Base-by-base conservation (phyloP, 2,113 vertebrate genomes). In the Micronycteris hirsuta region DNA sequence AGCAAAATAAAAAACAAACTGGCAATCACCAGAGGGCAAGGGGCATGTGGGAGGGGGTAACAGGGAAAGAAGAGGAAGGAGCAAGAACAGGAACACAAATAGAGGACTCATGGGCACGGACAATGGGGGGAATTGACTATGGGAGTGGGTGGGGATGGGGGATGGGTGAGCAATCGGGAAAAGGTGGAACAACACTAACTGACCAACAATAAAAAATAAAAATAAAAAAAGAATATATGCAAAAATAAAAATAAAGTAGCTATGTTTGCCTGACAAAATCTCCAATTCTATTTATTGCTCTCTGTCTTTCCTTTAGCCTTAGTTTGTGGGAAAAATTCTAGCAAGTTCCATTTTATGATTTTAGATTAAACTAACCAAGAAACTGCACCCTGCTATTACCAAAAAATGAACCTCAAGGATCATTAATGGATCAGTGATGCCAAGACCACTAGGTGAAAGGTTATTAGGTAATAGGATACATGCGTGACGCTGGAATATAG, bases 331-430 rank as follows among this genome's bases (percentile, higher is more conserved):
- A 83, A 96, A 76, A 36, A 67, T 78, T 89, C 68, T 63, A 87
- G 58, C 73, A 49, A 88, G 82, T 80, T 81, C 77, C 74, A 89
- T 82, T 88, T 74, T 80, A 85, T 85, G 77, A 52, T 38, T 94
- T 91, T 87, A 74, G 89, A 86, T 77, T 68, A 70, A 33, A 91
- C 67, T 86, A 78, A 91, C 73, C 58, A 67, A 78, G 61, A 89
- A 78, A 17, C 24, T 33, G 16, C 6, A 77, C 31, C 10, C n/a
- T 76, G 20, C 38, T 86, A 10, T 87, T 83, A 96, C 76, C 73
- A 89, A 86, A 91, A 89, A 87, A 28, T 26, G 83, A 97, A 92
- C 24, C 19, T 93, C 33, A 80, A 83, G 28, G 22, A 91, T 95
- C 86, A 96, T 52, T 96, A 86, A 81, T 68, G 41, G 43, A 80